Evolutionary conservation across 2,113 vertebrate species (phyloP), one percentile per base, ranked within the genome.

Genomic region (Procapra przewalskii): DNA sequence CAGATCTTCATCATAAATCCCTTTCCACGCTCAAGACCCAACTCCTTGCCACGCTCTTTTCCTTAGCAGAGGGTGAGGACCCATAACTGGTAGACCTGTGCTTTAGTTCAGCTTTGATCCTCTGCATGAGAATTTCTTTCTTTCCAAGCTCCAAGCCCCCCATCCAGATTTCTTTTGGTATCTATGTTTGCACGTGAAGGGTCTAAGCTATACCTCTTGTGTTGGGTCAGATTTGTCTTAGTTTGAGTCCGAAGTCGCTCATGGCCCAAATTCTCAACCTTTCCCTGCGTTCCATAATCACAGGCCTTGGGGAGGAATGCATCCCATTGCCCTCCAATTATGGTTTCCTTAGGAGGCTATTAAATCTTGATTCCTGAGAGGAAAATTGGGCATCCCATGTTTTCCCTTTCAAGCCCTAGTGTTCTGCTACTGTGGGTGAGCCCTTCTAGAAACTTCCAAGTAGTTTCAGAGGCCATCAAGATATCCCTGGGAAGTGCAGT

Each of bases 301-400:
- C n/a, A 95, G 89, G 83, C 83, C 87, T 90, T 0, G 0, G 21
- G 59, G 64, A 96, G 36, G 45, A 59, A 3, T 54, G 77, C 15
- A 2, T 83, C 67, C 60, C 21, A 3, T 14, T 6, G 54, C n/a
- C 79, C 92, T 97, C 95, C 55, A 87, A 84, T 87, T 89, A 64
- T 75, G 96, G 93, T 95, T 97, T 96, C 67, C 60, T 57, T 80
- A 33, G 84, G 80, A 92, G 80, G 36, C 91, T 75, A 27, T 95
- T 92, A 91, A 54, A 91, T 62, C 88, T 67, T 29, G 88, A 97
- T 93, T 94, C 94, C 77, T 80, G 93, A 98, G 96, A 86, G 93
- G 91, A 81, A 94, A 90, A 92, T 80, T 89, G 57, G 88, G 52
- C 88, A 85, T 94, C 88, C n/a, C n/a, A 2, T 52, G 75, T 90